A percentile compares a stretch with the other conserved stretches of the same genome.
These are phyloP conservation scores for Agriopis leucophaearia DNA, from an alignment of 2,888 invertebrate species.

Conservation along the genomic window DNA sequence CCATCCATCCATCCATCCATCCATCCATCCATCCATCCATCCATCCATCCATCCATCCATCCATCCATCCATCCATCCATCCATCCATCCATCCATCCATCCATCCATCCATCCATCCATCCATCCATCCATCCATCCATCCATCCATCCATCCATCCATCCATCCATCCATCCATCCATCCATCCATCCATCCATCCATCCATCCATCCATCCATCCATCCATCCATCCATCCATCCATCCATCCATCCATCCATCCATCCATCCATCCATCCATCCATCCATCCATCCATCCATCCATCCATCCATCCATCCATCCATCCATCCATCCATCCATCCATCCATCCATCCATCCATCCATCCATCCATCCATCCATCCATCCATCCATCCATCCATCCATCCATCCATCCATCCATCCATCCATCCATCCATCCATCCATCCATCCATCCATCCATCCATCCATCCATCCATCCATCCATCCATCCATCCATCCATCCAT, in stretches of 20 bases:
- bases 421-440: slow-evolving; percentile 8
- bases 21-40: slow-evolving; percentile 5
- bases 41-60: slow-evolving; percentile 5
- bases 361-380: slow-evolving; percentile 5
- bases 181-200: slow-evolving; percentile 5
- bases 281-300: slow-evolving; percentile 5
- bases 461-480: slow-evolving; percentile 8
- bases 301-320: slow-evolving; percentile 5
- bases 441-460: slow-evolving; percentile 8
- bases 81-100: slow-evolving; percentile 5
- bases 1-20: slow-evolving; percentile 5
- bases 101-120: slow-evolving; percentile 5
- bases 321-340: slow-evolving; percentile 5
- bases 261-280: slow-evolving; percentile 5
- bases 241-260: slow-evolving; percentile 5
- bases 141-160: slow-evolving; percentile 5
- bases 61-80: slow-evolving; percentile 5
- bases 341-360: slow-evolving; percentile 5
- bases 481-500: slow-evolving; percentile 8
- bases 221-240: slow-evolving; percentile 5
- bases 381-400: not conserved
- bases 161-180: slow-evolving; percentile 5
- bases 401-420: slow-evolving; percentile 8
- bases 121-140: slow-evolving; percentile 5
- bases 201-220: slow-evolving; percentile 5